Base-by-base conservation (phyloP, 1,140 invertebrate genomes). In the Nautilus pompilius region DNA sequence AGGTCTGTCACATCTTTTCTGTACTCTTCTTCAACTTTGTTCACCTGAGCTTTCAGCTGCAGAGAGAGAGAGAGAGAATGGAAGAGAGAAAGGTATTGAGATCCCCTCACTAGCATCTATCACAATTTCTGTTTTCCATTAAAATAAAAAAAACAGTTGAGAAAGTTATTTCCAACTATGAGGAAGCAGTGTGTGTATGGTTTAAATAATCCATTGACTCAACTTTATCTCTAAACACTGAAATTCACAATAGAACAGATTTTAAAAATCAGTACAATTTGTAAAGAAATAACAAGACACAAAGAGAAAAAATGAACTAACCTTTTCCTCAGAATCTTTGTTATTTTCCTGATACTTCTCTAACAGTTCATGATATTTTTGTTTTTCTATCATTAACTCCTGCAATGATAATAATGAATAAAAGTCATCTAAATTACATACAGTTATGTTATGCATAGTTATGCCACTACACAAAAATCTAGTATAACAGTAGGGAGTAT, bases 371-470 rank as follows among this genome's bases (percentile, higher is more conserved):
- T 79, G 70, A 58, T 80, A 74, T 58, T 80, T 80, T 56, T 80
- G 71, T 63, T 79, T 76, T 62, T 80, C 77, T 62, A 79, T 78
- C 45, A 76, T 68, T 56, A 79, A 65, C 63, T 78, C 75, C 78
- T 80, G 69, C 26, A 65, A 65, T 26, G 34, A 29, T 17, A 46
- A 51, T 49, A 33, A n/a, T 49, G 22, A 46, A 65, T 45, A 29
- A 41, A 28, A 48, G 28, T 46, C n/a, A 24, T n/a, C 41, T 15
- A 36, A 32, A 54, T 20, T 15, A 20, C 4, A 49, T 20, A 24
- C 8, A 60, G 29, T 22, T 49, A 24, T 13, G 17, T 17, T 57
- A 22, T 46, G 6, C 20, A 22, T 45, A 45, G n/a, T 41, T 59
- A 6, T 20, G 41, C n/a, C 15, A 45, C 46, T 24, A 28, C 6